Percentiles rank a stretch among this genome's conserved stretches.
These are phyloP conservation scores for Daphoenositta chrysoptera DNA, from an alignment of 2,113 vertebrate species.

Conservation along the genomic window DNA sequence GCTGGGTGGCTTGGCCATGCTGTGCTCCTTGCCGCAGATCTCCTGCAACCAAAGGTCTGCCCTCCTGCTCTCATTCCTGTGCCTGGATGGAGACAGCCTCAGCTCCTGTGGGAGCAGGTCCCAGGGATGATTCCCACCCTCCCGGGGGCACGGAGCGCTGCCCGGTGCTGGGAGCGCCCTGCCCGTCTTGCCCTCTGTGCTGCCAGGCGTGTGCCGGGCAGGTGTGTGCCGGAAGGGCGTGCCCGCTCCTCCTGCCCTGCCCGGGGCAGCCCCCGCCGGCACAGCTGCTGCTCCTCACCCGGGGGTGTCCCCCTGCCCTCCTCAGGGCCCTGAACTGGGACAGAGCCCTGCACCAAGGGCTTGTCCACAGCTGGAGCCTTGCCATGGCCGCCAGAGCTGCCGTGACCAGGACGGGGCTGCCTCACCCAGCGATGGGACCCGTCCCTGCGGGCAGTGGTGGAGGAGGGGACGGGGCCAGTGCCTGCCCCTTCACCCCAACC, in stretches of 20 bases:
- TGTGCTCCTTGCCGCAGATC: neutral
- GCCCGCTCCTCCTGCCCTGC: neutral
- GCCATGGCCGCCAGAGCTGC: neutral
- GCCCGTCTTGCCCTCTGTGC: neutral
- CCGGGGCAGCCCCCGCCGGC: neutral
- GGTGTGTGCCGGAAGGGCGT: neutral
- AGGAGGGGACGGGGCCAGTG: neutral
- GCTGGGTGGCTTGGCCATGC: neutral
- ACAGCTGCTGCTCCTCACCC: too few relatives aligned
- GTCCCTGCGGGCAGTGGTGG: accelerated
- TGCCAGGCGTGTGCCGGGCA: neutral
- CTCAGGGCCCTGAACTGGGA: neutral
- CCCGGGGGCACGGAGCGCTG: neutral
- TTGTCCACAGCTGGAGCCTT: neutral
- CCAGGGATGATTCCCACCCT: neutral
- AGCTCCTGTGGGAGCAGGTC: neutral
- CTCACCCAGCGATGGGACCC: accelerated
- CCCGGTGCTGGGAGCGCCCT: neutral
- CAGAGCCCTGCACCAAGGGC: neutral
- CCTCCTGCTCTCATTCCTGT: neutral
- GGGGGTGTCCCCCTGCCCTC: accelerated
- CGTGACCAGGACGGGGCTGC: neutral
- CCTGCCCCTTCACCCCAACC: neutral
- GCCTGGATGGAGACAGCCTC: neutral
- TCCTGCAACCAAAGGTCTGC: neutral